These are phyloP conservation scores for Calonectris borealis DNA, from an alignment of 2,113 vertebrate species.

Conservation along the genomic window DNA sequence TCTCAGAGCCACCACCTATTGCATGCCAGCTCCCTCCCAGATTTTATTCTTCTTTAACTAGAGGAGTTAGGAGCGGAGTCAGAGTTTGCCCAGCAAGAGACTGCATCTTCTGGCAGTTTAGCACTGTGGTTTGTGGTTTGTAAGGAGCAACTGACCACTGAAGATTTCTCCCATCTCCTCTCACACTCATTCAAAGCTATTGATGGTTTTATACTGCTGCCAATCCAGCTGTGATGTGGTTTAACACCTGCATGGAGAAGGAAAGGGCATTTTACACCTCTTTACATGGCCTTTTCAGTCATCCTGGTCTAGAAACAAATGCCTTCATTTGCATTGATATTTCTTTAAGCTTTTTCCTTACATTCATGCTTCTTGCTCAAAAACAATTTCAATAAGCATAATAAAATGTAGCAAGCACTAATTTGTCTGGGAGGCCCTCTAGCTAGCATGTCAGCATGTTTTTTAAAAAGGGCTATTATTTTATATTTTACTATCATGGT, in stretches of 20 bases:
- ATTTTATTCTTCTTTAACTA: neutral
- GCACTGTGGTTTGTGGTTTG: neutral
- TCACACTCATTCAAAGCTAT: neutral
- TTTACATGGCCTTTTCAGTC: neutral
- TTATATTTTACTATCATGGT: neutral
- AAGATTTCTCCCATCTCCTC: neutral
- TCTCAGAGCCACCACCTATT: neutral
- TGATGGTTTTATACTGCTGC: neutral
- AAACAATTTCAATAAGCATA: neutral
- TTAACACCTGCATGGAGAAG: neutral
- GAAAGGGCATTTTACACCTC: neutral
- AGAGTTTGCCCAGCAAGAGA: neutral
- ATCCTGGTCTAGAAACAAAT: neutral
- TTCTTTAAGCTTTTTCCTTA: neutral
- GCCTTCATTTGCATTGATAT: neutral
- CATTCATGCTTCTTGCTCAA: neutral
- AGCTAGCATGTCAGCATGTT: neutral
- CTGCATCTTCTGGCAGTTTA: neutral
- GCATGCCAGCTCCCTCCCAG: neutral
- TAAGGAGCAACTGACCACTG: accelerated
- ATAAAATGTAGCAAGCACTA: neutral
- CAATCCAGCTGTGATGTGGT: neutral
- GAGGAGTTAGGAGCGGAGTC: neutral
- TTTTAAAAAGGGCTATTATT: neutral
- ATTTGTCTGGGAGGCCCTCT: neutral